phyloP scores from a whole-genome alignment of 2,113 vertebrate species.

The Pycnonotus jocosus region DNA sequence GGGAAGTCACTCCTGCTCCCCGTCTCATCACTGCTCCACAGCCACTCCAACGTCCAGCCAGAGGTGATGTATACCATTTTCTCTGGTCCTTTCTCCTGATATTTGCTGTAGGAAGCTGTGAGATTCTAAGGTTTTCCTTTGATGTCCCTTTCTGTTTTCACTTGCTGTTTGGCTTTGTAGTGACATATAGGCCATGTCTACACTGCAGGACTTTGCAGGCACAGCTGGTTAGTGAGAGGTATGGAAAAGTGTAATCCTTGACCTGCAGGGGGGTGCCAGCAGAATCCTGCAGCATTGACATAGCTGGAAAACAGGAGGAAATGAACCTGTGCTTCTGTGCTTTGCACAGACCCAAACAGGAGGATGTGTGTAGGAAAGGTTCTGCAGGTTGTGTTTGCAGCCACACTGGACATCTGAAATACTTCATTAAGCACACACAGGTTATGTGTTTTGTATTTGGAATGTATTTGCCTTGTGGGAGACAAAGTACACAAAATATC shows the following conservation, averaged over 20 bases:
- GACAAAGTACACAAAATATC: neutral
- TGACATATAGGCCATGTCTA: neutral
- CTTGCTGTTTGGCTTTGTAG: neutral
- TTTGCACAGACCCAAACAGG: neutral
- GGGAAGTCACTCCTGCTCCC: constrained; percentile 91
- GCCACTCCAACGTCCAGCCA: constrained; percentile 92
- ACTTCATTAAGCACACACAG: neutral
- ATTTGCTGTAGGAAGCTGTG: neutral
- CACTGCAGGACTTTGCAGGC: neutral
- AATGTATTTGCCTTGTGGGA: neutral
- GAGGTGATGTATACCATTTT: constrained; percentile 70
- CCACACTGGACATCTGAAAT: neutral
- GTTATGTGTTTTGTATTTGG: neutral
- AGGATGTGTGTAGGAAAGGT: neutral
- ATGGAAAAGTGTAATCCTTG: neutral
- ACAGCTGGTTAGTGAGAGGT: neutral
- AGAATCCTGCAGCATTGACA: neutral
- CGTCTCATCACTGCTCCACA: constrained; percentile 93
- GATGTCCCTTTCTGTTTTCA: neutral
- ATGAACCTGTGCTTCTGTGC: neutral
- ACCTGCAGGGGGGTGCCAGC: neutral
- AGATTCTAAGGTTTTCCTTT: neutral
- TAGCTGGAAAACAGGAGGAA: neutral
- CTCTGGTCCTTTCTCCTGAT: neutral
- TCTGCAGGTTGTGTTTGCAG: neutral